Base-by-base conservation (phyloP, 92 coral and sea anemone genomes). In the Blastomussa wellsi region DNA sequence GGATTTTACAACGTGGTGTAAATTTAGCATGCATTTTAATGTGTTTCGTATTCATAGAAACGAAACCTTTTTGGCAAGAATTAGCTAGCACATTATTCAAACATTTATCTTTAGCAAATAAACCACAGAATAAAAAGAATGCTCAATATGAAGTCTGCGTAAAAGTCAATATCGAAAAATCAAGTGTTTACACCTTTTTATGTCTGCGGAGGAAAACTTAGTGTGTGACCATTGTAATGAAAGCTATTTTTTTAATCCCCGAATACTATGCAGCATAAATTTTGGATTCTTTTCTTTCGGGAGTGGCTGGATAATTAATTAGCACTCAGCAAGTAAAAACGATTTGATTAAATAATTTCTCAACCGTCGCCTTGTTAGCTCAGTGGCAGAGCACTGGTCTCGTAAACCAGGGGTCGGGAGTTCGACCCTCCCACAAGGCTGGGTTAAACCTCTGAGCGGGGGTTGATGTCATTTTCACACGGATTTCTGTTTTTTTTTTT, bases 381-480 rank as follows among this genome's bases (percentile, higher is more conserved):
- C 95, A 91, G 95, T 67, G 93, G 92, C 68, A 94, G 93, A 94
- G 97, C 97, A 92, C 93, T 94, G 95, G 97, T 94, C 95, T 94
- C 95, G 95, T 91, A 94, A 94, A 94, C 97, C 97, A 94, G 97
- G 97, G 93, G 97, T 92, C 93, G 90, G 90, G 95, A 92, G 95
- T 92, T 90, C 95, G 83, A 94, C n/a, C 89, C 93, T 92, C 95
- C 87, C 90, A 90, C 90, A 85, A 32, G 93, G 93, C 93, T 90
- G 75, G 1, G 20, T 70, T 68, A 20, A 17, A 14, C n/a, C n/a
- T n/a, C n/a, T n/a, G n/a, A n/a, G n/a, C n/a, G n/a, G n/a, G n/a
- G n/a, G n/a, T n/a, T n/a, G n/a, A 4, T n/a, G n/a, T n/a, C n/a
- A n/a, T n/a, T n/a, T n/a, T n/a, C n/a, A n/a, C n/a, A n/a, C n/a